Evolutionary conservation across 1,140 invertebrate species (phyloP).

Genomic region (Danaus plexippus): DNA sequence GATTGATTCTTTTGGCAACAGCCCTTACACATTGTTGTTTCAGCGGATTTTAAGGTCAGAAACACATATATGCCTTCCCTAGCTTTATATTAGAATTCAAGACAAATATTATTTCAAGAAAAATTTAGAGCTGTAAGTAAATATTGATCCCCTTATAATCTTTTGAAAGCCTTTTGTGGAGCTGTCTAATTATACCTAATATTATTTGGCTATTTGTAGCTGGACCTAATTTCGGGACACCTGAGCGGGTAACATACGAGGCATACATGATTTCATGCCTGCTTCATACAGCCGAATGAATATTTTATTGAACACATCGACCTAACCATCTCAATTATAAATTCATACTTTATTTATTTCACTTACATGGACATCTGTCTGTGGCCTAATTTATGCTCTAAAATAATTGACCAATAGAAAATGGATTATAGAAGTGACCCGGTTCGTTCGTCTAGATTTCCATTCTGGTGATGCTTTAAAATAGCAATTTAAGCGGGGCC

Average conservation of each 20-base stretch:
- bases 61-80: too few relatives aligned
- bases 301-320: too few relatives aligned
- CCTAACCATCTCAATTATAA: too few relatives aligned
- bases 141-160: too few relatives aligned
- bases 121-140: too few relatives aligned
- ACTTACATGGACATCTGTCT: constrained; percentile 19
- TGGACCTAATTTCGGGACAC: constrained; percentile 9
- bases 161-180: too few relatives aligned
- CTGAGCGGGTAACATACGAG: constrained; percentile 21
- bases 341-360: constrained; percentile 11
- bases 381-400: constrained; percentile 21
- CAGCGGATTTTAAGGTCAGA: too few relatives aligned
- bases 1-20: too few relatives aligned
- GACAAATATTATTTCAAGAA: too few relatives aligned
- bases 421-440: constrained; percentile 29
- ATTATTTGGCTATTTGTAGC: constrained; percentile 12
- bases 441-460: constrained; percentile 29
- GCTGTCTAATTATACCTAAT: too few relatives aligned
- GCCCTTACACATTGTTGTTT: too few relatives aligned
- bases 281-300: constrained; percentile 15
- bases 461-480: constrained; percentile 31
- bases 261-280: constrained; percentile 32
- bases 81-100: too few relatives aligned
- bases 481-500: constrained; percentile 27
- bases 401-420: constrained; percentile 25